Base-by-base conservation (phyloP, 1,140 invertebrate species). In the Heliconius hermathena region DNA sequence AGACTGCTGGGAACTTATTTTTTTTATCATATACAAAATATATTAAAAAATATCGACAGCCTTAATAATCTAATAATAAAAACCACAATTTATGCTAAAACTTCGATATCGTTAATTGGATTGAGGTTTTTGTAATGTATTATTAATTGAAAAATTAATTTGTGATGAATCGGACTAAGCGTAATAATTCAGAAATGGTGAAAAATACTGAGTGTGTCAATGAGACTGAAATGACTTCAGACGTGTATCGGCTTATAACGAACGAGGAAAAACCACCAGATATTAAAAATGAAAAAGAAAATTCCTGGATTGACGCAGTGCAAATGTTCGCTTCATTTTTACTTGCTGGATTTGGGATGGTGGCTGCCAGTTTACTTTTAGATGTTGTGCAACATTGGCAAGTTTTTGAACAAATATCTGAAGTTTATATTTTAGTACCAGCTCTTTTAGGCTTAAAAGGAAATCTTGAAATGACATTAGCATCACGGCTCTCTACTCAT, bases 391-490 rank as follows among this genome's bases (percentile, higher is more conserved):
- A 98, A 95, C 97, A 98, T 90, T 99, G 98, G 98, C 91, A 95
- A 74, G 98, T 99, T 9, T 99, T 98, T 94, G 93, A 95, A 83
- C 93, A 97, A 85, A 96, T 99, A 20, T 97, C 97, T 8, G 98
- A 99, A 95, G 96, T 99, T 20, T 98, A 99, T 85, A 99, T 99
- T 83, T 94, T 99, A 78, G 98, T 99, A 26, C 98, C 99, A 71
- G 98, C 99, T 9, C 95, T 99, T n/a, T 95, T 99, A 54, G 99
- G 99, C 3, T 95, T 99, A 8, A 99, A 99, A 95, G 99, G 98
- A 29, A 99, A 99, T 94, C 95, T 99, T 80, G 99, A 99, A 95
- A 99, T 99, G 99, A 99, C 99, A 2, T 95, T 99, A 77, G 98
- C 99, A 1, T 98, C 98, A 2, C 95, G 99, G 49, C 95, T 99